phyloP scores from a whole-genome alignment of 2,888 invertebrate species.

The Dexiosoma caninum region DNA sequence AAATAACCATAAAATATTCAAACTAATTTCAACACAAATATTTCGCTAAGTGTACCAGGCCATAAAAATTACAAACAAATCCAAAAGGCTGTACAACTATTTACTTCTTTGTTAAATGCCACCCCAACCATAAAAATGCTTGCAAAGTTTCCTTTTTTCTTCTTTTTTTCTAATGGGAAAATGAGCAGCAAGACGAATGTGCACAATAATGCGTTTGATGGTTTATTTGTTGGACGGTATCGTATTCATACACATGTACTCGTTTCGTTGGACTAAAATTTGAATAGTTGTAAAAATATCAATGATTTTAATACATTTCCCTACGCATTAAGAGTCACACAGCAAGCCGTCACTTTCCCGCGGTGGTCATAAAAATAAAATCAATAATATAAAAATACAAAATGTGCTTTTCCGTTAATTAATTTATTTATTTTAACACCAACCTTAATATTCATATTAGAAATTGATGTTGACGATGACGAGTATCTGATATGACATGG shows the following conservation, averaged over 20 bases:
- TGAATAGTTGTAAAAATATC: slow-evolving; percentile 29
- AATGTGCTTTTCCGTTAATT: slow-evolving; percentile 8
- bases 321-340: slow-evolving; percentile 54
- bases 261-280: not conserved
- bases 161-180: slow-evolving; percentile 16
- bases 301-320: slow-evolving; percentile 8
- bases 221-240: not conserved
- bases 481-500: slow-evolving; percentile 53
- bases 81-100: not conserved
- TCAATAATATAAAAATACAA: slow-evolving; percentile 27
- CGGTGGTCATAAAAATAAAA: slow-evolving; percentile 71
- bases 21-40: not conserved
- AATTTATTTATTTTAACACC: not conserved
- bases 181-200: not conserved
- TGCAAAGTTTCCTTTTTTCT: not conserved
- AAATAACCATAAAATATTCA: not conserved
- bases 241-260: not conserved
- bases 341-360: slow-evolving; percentile 75
- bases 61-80: not conserved
- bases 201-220: not conserved
- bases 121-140: not conserved
- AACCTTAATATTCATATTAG: slow-evolving; percentile 30
- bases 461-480: slow-evolving; percentile 33
- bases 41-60: not conserved
- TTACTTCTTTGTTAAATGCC: not conserved